phyloP scores from a whole-genome alignment of 2,797 vertebrate genomes.

The Buphagus erythrorhynchus region DNA sequence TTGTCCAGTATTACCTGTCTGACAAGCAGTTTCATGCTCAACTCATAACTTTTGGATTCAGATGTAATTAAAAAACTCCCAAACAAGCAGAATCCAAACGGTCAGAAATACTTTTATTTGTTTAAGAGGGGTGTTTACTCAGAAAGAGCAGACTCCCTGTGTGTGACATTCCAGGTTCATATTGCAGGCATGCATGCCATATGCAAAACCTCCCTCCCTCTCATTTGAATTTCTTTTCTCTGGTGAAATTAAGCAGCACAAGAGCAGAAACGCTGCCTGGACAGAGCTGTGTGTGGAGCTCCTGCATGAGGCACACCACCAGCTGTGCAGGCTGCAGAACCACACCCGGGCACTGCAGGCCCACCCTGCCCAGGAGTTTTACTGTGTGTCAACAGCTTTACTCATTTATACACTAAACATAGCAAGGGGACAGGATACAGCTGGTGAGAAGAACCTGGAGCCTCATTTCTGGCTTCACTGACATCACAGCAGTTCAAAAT shows the following conservation, averaged over 20 bases:
- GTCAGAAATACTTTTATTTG: not conserved
- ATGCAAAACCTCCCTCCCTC: not conserved
- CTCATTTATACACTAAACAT: not conserved
- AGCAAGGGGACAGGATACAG: not conserved
- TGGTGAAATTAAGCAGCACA: not conserved
- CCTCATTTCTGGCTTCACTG: not conserved
- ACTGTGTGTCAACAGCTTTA: not conserved
- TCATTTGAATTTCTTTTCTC: not conserved
- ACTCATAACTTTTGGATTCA: not conserved
- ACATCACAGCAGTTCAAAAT: not conserved
- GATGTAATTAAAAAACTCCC: not conserved
- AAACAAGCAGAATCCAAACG: not conserved
- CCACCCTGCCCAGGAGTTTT: not conserved
- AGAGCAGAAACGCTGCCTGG: accelerated
- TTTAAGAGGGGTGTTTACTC: not conserved
- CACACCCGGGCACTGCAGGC: not conserved
- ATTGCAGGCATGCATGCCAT: not conserved
- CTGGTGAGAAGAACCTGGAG: not conserved
- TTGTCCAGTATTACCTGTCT: not conserved
- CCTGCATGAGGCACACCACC: not conserved
- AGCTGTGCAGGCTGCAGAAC: not conserved
- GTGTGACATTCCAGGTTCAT: not conserved
- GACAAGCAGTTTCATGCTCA: not conserved
- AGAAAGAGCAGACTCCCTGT: not conserved
- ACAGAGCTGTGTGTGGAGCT: accelerated